Base-by-base conservation (phyloP, 37 sponge, comb jelly and placozoan genomes). In the Dysidea cf. avara region DNA sequence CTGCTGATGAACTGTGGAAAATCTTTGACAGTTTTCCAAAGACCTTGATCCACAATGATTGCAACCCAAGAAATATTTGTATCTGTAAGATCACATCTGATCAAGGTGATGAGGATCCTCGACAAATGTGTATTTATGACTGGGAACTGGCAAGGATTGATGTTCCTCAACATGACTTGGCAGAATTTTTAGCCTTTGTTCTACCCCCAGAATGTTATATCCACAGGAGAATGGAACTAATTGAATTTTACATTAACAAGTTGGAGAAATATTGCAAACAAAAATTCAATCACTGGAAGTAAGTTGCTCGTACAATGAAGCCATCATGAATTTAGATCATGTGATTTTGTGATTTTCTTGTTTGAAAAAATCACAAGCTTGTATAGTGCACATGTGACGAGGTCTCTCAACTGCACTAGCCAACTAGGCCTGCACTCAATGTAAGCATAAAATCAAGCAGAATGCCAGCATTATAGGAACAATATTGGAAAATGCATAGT, bases 1-100 rank as follows among this genome's bases (percentile, higher is more conserved):
- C 71, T 39, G 56, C 81, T 29, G 53, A 57, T 0, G 35, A 69
- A 0, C 66, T 90, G 1, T 79, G 72, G 74, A 31, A 39, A 1
- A 32, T 33, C 3, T 56, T 85, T 17, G 55, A 68, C 0, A 33
- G 76, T 40, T 56, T 66, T 31, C 82, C 86, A 6, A 48, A 75
- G 38, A 90, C 91, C 12, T 60, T 90, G 40, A 51, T 77, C 14
- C 91, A 90, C 77, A 85, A 85, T 59, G 91, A 90, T 61, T 90
- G 81, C 74, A 90, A 81, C 49, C 86, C 86, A 55, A 62, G 91
- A 20, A 90, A 90, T 53, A 25, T 77, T 6, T 90, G 91, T 43
- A 43, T 43, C 46, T 9, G 46, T 9, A 43, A 43, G 46, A 9
- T 9, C 46, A 43, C 50, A 48, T 17, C 2, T 12, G 17, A 39